Conservation (phyloP, 2,797 vertebrate genomes). For the Oophaga sylvatica region DNA sequence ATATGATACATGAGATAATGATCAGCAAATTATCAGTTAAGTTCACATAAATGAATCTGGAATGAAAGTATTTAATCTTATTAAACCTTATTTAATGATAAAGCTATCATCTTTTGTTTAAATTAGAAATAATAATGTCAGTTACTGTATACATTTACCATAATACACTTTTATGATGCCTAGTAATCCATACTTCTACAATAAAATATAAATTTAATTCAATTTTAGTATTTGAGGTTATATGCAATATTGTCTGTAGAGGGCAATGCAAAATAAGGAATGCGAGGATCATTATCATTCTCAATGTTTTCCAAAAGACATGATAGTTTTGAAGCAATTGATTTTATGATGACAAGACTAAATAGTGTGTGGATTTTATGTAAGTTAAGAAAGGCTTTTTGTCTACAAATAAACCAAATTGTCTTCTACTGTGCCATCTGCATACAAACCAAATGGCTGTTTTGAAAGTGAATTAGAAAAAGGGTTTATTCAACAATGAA, state of each 20-base stretch:
- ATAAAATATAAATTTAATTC: not conserved
- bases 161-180: not conserved
- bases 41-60: not conserved
- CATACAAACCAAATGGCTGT: conserved; percentile 44
- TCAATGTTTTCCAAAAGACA: conserved; percentile 36
- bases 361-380: conserved; percentile 58
- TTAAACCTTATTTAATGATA: not conserved
- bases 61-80: not conserved
- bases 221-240: conserved; percentile 6
- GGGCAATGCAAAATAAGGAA: conserved; percentile 74
- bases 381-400: conserved; percentile 55
- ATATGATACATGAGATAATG: not conserved
- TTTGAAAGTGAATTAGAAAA: conserved; percentile 28
- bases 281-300: conserved; percentile 23
- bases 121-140: not conserved
- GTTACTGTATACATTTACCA: not conserved
- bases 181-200: not conserved
- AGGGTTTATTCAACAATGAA: conserved; percentile 5
- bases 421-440: conserved; percentile 55
- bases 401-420: conserved; percentile 58
- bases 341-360: conserved; percentile 66
- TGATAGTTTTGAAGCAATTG: conserved; percentile 62
- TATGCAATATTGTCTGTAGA: conserved; percentile 67
- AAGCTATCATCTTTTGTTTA: not conserved
- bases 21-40: not conserved